A percentile compares a stretch with the other conserved stretches of the same genome.
Evolutionary conservation across 2,797 vertebrate species (phyloP).

Genomic region (Microctenopoma lineatum): DNA sequence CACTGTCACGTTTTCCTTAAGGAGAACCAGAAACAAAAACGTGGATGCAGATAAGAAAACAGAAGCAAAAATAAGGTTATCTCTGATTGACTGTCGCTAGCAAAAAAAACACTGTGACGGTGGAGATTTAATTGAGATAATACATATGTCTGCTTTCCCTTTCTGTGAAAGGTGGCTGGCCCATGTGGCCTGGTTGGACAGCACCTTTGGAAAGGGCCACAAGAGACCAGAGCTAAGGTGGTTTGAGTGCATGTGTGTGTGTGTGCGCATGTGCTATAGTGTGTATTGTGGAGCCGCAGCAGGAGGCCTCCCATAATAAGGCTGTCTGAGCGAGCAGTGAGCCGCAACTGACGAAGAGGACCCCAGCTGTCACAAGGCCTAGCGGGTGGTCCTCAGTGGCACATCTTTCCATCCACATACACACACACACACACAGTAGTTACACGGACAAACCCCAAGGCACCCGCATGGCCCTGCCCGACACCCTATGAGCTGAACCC

Average conservation of each 20-base stretch:
- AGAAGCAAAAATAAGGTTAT: conserved; percentile 23
- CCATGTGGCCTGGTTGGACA: conserved; percentile 72
- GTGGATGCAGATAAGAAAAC: conserved; percentile 18
- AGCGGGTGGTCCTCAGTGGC: conserved; percentile 66
- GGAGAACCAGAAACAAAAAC: conserved; percentile 35
- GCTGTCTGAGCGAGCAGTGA: conserved; percentile 80
- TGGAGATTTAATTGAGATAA: conserved; percentile 73
- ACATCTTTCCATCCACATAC: conserved; percentile 42
- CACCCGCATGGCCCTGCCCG: conserved; percentile 60
- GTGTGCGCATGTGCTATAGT: conserved; percentile 51
- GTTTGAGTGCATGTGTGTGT: conserved; percentile 46
- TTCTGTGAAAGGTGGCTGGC: conserved; percentile 67
- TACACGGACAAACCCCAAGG: conserved; percentile 54
- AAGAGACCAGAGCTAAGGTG: conserved; percentile 52
- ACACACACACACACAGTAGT: conserved; percentile 37
- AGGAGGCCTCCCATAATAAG: conserved; percentile 76
- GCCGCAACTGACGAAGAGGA: conserved; percentile 78
- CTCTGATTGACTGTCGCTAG: conserved; percentile 6
- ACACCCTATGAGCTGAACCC: conserved; percentile 52
- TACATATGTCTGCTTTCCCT: conserved; percentile 64
- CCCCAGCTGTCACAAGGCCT: conserved; percentile 76
- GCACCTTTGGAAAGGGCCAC: conserved; percentile 62
- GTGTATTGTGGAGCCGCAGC: conserved; percentile 68
- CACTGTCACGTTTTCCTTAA: conserved; percentile 39
- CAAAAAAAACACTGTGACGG: conserved; percentile 7